Base-by-base conservation (phyloP, 92 coral and sea anemone species). In the Scolanthus callimorphus region DNA sequence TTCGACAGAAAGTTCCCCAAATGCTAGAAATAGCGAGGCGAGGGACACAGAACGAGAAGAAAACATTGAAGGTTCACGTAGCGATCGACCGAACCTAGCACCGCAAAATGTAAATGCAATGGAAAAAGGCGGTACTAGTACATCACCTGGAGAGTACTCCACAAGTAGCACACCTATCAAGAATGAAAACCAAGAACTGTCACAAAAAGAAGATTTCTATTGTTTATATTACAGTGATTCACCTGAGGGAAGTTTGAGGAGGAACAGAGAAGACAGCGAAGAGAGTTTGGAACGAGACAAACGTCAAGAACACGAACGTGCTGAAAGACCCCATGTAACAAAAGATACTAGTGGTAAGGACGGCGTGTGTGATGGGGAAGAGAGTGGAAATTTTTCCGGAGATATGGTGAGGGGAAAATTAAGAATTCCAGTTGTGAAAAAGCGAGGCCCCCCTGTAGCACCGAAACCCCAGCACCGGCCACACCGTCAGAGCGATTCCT, bases 171-270 rank as follows among this genome's bases (percentile, higher is more conserved):
- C n/a, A n/a, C n/a, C n/a, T n/a, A n/a, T n/a, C n/a, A n/a, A n/a
- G n/a, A n/a, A n/a, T n/a, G n/a, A n/a, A n/a, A n/a, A n/a, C n/a
- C n/a, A n/a, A n/a, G n/a, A n/a, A n/a, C n/a, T n/a, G n/a, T n/a
- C n/a, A n/a, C 71, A 44, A 19, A 67, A 62, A 24, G 74, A 74
- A 17, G 89, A 70, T 39, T 82, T 82, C 43, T 82, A 82, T 51
- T 82, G 89, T 24, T 54, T 82, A 37, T 82, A 76, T 52, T 82
- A 82, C 49, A 69, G 75, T 70, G 83, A 29, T 29, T 82, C 83
- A 0, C 78, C 89, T 3, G 63, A 82, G 59, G 79, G 79, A n/a
- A 81, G 82, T 9, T 39, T 81, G 51, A 74, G 66, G 22, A 74
- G 66, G 10, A 2, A 37, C 19, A 62, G 57, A 24, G 73, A 55